Conservation (phyloP, 2,888 invertebrate genomes). For the Coenonympha glycerion region DNA sequence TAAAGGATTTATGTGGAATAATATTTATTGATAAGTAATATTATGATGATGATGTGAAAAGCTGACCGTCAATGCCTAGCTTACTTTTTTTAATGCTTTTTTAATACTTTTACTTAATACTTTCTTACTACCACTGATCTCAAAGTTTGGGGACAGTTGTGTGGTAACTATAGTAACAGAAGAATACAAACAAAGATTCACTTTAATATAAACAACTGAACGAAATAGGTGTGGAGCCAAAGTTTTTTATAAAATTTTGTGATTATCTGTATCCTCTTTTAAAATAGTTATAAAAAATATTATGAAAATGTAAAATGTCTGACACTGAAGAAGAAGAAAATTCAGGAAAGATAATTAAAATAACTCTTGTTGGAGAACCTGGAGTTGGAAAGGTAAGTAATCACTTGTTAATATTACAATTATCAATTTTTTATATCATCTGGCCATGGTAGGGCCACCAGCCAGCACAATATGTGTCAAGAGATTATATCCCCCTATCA, state of each 20-base stretch:
- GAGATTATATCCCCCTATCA: too few species aligned
- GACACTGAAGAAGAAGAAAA: constrained; percentile 79
- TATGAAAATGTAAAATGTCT: constrained; percentile 66
- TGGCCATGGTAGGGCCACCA: too few species aligned
- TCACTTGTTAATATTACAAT: constrained; percentile 11
- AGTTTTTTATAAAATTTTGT: background rate
- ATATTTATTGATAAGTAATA: background rate
- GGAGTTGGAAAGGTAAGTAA: constrained; percentile 86
- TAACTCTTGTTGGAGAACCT: constrained; percentile 87
- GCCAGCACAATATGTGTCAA: too few species aligned
- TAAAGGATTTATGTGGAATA: too few species aligned
- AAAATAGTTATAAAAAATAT: too few species aligned
- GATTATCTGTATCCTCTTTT: too few species aligned
- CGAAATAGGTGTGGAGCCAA: background rate
- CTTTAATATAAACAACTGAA: background rate
- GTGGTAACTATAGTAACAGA: constrained; percentile 11
- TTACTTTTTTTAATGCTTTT: too few species aligned
- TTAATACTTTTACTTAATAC: too few species aligned
- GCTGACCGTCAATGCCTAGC: too few species aligned
- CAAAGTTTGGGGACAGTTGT: too few species aligned
- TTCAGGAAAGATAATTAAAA: constrained; percentile 80
- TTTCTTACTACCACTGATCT: background rate
- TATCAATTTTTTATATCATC: too few species aligned
- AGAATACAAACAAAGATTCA: constrained; percentile 10
- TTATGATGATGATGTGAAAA: too few species aligned